These are phyloP conservation scores for Acanthosepion pharaonis DNA, from an alignment of 2,888 invertebrate species.

Conservation along the genomic window DNA sequence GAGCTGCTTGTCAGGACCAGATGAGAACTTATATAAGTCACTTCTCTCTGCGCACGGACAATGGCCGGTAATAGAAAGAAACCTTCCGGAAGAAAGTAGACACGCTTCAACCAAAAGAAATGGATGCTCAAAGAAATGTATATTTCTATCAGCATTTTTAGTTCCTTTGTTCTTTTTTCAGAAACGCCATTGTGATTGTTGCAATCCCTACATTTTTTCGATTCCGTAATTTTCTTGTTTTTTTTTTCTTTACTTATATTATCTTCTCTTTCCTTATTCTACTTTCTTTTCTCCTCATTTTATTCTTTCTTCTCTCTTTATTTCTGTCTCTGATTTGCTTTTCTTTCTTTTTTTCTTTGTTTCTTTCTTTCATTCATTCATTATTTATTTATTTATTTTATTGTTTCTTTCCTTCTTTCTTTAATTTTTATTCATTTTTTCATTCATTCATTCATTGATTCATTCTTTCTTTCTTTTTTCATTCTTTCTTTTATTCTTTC, in stretches of 20 bases:
- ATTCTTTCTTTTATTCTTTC: fast-evolving
- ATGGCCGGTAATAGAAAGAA: too few species aligned
- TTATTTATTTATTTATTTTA: neutral
- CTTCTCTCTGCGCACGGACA: too few species aligned
- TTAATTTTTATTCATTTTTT: neutral
- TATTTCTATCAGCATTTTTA: too few species aligned
- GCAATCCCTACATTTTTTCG: too few species aligned
- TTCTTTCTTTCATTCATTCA: neutral
- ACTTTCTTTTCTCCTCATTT: neutral
- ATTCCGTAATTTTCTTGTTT: too few species aligned
- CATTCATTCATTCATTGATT: neutral
- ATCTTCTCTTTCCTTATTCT: neutral
- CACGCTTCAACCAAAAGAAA: too few species aligned
- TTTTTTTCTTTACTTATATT: neutral
- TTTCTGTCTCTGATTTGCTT: neutral
- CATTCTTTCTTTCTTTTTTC: neutral
- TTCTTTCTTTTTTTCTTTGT: neutral
- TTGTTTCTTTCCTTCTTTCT: neutral
- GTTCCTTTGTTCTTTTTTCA: too few species aligned
- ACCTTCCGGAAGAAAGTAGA: too few species aligned
- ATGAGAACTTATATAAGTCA: too few species aligned
- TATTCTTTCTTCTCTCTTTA: neutral
- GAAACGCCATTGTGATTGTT: too few species aligned
- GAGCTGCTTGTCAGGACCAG: too few species aligned
- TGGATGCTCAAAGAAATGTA: too few species aligned